Conservation (phyloP, 1,140 invertebrate species). For the Scaptomyza hsui region DNA sequence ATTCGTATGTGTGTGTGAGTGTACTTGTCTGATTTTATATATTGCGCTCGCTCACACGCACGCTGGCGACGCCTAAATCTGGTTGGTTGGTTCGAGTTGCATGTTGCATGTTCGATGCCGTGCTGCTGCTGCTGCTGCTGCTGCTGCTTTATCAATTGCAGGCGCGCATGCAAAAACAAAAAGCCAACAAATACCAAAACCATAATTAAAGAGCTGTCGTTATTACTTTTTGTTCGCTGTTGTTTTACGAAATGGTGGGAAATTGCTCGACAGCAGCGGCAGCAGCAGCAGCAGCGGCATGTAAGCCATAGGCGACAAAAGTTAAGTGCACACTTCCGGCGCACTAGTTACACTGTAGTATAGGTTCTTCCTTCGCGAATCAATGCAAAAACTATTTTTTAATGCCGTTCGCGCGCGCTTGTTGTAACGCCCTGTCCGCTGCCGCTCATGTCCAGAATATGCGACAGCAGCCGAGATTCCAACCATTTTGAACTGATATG, state of each 20-base stretch:
- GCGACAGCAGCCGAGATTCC: slow-evolving; percentile 73
- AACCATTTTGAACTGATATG: slow-evolving; percentile 79
- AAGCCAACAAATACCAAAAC: slow-evolving; percentile 26
- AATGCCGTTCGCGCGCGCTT: slow-evolving; percentile 33
- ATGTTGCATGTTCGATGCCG: slow-evolving; percentile 49
- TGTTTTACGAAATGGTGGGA: slow-evolving; percentile 56
- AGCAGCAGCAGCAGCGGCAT: slow-evolving; percentile 18
- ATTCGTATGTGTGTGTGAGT: slow-evolving; percentile 25
- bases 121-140: slow-evolving; percentile 10
- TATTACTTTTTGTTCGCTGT: neutral
- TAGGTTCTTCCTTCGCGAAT: slow-evolving; percentile 50
- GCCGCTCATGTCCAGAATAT: slow-evolving; percentile 62
- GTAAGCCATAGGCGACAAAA: slow-evolving; percentile 60
- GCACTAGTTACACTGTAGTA: slow-evolving; percentile 25
- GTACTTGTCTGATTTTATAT: slow-evolving; percentile 63
- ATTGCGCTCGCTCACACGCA: slow-evolving; percentile 60
- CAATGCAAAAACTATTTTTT: slow-evolving; percentile 60
- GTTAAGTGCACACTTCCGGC: slow-evolving; percentile 75
- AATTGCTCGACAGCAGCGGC: slow-evolving; percentile 51
- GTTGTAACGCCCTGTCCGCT: slow-evolving; percentile 53
- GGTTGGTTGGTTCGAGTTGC: slow-evolving; percentile 36
- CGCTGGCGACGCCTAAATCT: slow-evolving; percentile 3
- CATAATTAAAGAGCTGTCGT: slow-evolving; percentile 59
- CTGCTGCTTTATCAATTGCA: slow-evolving; percentile 44
- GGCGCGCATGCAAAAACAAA: slow-evolving; percentile 23